Evolutionary conservation across 1,140 invertebrate species (phyloP), one percentile per base, ranked within the genome.

Genomic region (Megalopta genalis): DNA sequence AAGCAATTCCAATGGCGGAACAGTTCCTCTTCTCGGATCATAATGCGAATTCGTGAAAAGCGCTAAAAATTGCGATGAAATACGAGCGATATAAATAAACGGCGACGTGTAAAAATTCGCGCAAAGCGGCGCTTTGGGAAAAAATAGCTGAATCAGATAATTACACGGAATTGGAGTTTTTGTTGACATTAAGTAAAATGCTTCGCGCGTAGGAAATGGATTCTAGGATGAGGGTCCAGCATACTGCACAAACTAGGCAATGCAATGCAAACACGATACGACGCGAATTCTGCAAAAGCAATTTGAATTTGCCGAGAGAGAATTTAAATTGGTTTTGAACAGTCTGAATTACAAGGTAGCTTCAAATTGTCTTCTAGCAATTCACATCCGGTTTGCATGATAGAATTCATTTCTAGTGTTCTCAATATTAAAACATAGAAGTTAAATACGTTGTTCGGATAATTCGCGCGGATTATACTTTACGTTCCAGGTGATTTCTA

Each of bases 311-410:
- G 63, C 62, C n/a, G 80, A 23, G 80, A 85, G 67, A 75, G 83
- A 85, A 85, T 86, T 85, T 82, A 86, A 86, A 86, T 86, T 85
- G 75, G 80, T 86, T 85, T 86, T 54, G 76, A 79, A 85, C 64
- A 74, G 75, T 85, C 67, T 72, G 67, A 67, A 82, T 86, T 85
- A 86, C 80, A 77, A 77, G 64, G 70, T 84, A 65, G 49, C 14
- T 52, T 52, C 49, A 52, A 52, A 52, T 52, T 52, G 49, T 52
- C 49, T 52, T 52, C 49, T 7, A 5, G 49, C 49, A 52, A 52
- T 52, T 52, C 49, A 52, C 49, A 52, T 52, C 49, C 42, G 71
- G 39, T 27, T 42, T 67, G 49, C 42, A 46, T 46, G 49, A 54
- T 54, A 54, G 49, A 54, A 54, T 46, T 46, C 42, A 46, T 46